Conservation (phyloP, 2,113 vertebrate genomes). For the Crotophaga sulcirostris region DNA sequence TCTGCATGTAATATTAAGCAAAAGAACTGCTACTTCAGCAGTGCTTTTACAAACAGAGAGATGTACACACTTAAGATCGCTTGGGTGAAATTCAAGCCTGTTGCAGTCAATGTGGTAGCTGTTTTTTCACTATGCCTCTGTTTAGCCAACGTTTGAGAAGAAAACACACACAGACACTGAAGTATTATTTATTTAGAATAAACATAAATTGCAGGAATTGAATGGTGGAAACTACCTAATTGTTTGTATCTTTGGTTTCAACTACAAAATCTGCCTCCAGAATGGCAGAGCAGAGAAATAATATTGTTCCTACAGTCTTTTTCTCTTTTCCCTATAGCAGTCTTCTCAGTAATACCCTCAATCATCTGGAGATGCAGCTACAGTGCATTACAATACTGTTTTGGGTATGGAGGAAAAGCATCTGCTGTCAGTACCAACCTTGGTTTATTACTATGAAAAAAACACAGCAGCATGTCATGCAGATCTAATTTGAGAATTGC, state of each 20-base stretch:
- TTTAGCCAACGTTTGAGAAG: conserved; percentile 39
- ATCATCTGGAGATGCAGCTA: neutral
- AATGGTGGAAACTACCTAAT: neutral
- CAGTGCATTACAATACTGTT: neutral
- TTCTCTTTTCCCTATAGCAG: neutral
- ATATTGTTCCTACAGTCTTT: neutral
- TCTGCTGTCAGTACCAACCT: neutral
- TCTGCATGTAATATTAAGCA: neutral
- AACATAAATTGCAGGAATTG: neutral
- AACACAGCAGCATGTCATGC: neutral
- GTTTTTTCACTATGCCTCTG: conserved; percentile 3
- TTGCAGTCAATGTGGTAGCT: neutral
- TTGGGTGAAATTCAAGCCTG: neutral
- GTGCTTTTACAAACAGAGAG: neutral
- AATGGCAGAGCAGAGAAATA: neutral
- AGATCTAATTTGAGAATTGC: conserved; percentile 23
- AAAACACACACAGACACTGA: neutral
- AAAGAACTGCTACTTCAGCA: neutral
- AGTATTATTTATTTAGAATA: conserved; percentile 18
- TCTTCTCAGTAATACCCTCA: neutral
- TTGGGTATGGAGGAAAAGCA: neutral
- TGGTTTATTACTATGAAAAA: conserved; percentile 15
- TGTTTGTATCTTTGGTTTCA: neutral
- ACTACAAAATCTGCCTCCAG: neutral
- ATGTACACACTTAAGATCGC: neutral